phyloP scores from a whole-genome alignment of 2,797 vertebrate species.

The Scolopax rusticola region DNA sequence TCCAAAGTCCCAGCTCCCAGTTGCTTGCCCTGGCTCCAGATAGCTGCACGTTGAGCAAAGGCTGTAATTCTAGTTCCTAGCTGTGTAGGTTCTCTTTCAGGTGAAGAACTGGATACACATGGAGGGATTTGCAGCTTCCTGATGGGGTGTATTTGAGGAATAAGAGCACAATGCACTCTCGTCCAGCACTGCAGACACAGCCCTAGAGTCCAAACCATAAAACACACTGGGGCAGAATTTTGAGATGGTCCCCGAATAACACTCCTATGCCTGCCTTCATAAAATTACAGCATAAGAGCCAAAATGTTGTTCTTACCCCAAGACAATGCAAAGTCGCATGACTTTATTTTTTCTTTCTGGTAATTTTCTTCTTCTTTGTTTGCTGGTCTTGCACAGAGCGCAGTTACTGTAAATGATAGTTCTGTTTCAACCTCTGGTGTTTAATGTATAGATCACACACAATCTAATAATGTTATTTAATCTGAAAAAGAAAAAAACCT shows the following conservation, averaged over 20 bases:
- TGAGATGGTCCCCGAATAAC: neutral
- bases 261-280: rapidly evolving
- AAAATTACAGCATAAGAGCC: neutral
- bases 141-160: neutral
- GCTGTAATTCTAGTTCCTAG: neutral
- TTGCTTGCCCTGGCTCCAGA: rapidly evolving
- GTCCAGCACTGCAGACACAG: neutral
- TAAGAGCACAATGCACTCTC: neutral
- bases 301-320: neutral
- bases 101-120: rapidly evolving
- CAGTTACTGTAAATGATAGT: neutral
- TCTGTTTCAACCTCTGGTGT: neutral
- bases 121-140: neutral
- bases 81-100: neutral
- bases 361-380: neutral
- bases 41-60: rapidly evolving
- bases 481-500: neutral
- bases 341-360: neutral
- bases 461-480: neutral
- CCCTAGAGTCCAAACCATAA: neutral
- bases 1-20: neutral
- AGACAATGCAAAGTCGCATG: rapidly evolving
- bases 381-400: neutral
- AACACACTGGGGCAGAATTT: neutral
- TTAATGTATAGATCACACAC: neutral